Conservation (phyloP, 1,140 invertebrate genomes). For the Coptotermes formosanus region DNA sequence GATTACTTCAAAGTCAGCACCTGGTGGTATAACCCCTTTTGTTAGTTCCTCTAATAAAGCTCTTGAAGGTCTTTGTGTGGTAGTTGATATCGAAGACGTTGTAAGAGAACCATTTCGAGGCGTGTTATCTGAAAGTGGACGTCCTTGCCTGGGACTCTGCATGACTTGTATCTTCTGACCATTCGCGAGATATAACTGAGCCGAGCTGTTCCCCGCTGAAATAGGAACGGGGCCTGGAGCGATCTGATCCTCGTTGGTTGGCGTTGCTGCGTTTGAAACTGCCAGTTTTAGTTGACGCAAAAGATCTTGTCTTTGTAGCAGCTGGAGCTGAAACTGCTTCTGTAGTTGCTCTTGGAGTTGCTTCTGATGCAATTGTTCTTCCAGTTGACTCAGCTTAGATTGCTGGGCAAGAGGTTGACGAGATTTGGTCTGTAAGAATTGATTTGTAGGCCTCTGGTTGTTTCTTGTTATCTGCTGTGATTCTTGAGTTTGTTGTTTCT, state of each 20-base stretch:
- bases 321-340: constrained; percentile 33
- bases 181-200: constrained; percentile 68
- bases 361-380: constrained; percentile 29
- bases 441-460: constrained; percentile 36
- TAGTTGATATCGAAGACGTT: constrained; percentile 46
- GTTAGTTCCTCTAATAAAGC: constrained; percentile 69
- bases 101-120: neutral
- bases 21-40: constrained; percentile 71
- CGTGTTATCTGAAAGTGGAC: constrained; percentile 30
- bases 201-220: constrained; percentile 61
- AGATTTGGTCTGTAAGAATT: neutral
- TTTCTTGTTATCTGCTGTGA: constrained; percentile 48
- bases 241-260: constrained; percentile 24
- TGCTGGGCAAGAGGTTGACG: neutral
- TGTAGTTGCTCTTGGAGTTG: constrained; percentile 34
- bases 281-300: constrained; percentile 30
- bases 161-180: constrained; percentile 74
- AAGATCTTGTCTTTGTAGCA: constrained; percentile 34
- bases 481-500: constrained; percentile 45
- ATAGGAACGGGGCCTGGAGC: constrained; percentile 56
- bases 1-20: constrained; percentile 72
- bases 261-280: constrained; percentile 19
- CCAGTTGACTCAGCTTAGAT: neutral
- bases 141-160: constrained; percentile 54
- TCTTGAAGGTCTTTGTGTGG: constrained; percentile 54